Conservation (phyloP, 2,797 vertebrate genomes). For the Sebastes wilsoni region DNA sequence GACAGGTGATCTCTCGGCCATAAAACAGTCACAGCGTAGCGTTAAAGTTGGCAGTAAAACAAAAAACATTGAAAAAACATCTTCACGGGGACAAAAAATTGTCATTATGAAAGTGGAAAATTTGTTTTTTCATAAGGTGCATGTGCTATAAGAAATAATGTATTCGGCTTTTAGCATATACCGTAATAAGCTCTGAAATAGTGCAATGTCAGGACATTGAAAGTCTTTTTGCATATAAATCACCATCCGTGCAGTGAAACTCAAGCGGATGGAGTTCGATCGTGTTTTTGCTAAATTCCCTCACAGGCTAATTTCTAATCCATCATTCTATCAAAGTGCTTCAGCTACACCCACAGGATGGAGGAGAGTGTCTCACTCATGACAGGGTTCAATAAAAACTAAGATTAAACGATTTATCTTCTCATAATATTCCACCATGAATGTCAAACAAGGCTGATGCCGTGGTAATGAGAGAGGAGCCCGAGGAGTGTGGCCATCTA, state of each 20-base stretch:
- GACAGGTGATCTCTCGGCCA: neutral
- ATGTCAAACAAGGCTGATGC: constrained; percentile 72
- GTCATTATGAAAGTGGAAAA: neutral
- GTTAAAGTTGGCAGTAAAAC: neutral
- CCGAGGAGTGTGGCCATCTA: constrained; percentile 50
- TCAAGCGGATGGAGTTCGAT: constrained; percentile 47
- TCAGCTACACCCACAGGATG: constrained; percentile 31
- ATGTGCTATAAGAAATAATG: constrained; percentile 2
- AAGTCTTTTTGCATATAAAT: constrained; percentile 58
- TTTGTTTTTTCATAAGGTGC: neutral
- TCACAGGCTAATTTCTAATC: constrained; percentile 68
- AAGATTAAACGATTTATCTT: constrained; percentile 82
- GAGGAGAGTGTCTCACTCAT: constrained; percentile 55
- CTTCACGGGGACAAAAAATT: neutral
- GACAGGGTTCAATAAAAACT: constrained; percentile 74
- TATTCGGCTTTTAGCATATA: constrained; percentile 1
- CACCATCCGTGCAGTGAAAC: constrained; percentile 16
- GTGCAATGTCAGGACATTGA: constrained; percentile 29
- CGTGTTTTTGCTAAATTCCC: constrained; percentile 55
- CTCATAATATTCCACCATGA: constrained; percentile 74
- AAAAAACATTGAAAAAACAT: neutral
- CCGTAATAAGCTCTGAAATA: constrained; percentile 27
- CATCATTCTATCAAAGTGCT: constrained; percentile 70
- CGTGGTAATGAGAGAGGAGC: constrained; percentile 72
- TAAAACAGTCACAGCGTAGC: neutral